Percentiles rank a stretch among this genome's conserved stretches.
Evolutionary conservation across 2,113 vertebrate species (phyloP).

Genomic region (Trematocara nigrifrons): DNA sequence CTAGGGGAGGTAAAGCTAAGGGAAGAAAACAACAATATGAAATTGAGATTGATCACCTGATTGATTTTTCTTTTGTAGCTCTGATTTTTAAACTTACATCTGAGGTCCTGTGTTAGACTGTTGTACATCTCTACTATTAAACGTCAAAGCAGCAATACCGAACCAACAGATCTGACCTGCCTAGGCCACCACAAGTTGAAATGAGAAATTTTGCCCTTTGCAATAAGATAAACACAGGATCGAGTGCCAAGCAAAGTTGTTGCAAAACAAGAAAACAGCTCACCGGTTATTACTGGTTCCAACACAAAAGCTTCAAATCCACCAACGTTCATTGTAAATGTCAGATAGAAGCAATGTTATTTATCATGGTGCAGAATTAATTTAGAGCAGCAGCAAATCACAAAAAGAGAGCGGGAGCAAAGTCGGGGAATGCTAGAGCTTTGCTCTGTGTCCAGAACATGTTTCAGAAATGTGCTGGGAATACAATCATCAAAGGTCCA

Average conservation of each 20-base stretch:
- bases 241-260: constrained; percentile 25
- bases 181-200: constrained; percentile 42
- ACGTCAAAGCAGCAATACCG: constrained; percentile 52
- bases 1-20: constrained; percentile 13
- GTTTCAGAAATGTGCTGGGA: constrained; percentile 21
- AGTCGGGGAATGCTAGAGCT: not conserved
- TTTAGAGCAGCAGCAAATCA: constrained; percentile 43
- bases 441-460: not conserved
- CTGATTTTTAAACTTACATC: constrained; percentile 53
- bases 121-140: constrained; percentile 54
- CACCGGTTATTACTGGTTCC: constrained; percentile 41
- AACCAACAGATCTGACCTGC: constrained; percentile 42
- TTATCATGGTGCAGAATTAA: constrained; percentile 56
- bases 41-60: constrained; percentile 75
- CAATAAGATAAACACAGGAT: constrained; percentile 49
- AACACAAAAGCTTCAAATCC: constrained; percentile 56
- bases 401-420: not conserved
- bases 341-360: constrained; percentile 61
- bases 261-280: constrained; percentile 49
- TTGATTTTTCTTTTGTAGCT: constrained; percentile 62
- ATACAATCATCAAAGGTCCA: constrained; percentile 18
- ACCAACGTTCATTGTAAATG: constrained; percentile 67
- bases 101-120: constrained; percentile 26
- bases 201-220: constrained; percentile 65
- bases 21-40: constrained; percentile 43